A percentile compares a stretch with the other conserved stretches of the same genome.
Conservation (phyloP, 2,888 invertebrate genomes). For the Podotricha telesiphe region DNA sequence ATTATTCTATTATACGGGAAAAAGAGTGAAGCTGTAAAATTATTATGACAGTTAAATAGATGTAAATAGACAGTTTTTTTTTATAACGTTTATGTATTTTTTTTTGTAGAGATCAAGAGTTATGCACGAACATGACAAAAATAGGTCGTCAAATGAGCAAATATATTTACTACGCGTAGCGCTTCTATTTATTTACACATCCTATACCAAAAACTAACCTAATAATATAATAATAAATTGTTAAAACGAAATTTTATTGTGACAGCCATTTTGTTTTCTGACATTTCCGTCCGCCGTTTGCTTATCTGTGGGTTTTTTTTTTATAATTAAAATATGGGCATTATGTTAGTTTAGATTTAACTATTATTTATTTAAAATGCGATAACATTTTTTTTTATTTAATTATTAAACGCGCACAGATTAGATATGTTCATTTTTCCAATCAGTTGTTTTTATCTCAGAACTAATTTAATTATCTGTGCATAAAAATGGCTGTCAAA, state of each 20-base stretch:
- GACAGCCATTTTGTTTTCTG: constrained; percentile 21
- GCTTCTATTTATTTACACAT: constrained; percentile 15
- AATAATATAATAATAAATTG: constrained; percentile 23
- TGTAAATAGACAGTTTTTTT: too few species aligned
- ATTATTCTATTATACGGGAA: too few species aligned
- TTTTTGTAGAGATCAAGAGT: constrained; percentile 87
- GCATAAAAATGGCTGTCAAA: constrained; percentile 16
- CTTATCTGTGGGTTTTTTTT: background rate
- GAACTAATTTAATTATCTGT: background rate
- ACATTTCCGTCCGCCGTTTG: constrained; percentile 31
- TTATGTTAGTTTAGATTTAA: background rate
- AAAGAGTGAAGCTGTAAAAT: too few species aligned
- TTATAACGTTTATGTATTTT: too few species aligned
- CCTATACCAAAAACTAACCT: constrained; percentile 39
- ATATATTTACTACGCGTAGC: constrained; percentile 51
- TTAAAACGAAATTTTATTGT: constrained; percentile 11
- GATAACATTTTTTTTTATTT: background rate
- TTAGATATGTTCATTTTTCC: too few species aligned
- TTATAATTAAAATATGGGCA: background rate
- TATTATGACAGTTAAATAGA: too few species aligned
- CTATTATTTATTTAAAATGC: background rate
- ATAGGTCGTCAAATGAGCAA: constrained; percentile 62
- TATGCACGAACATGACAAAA: constrained; percentile 90
- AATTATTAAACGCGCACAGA: constrained; percentile 1
- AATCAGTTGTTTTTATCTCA: too few species aligned